Base-by-base conservation (phyloP, 2,113 vertebrate species). In the Sardina pilchardus region DNA sequence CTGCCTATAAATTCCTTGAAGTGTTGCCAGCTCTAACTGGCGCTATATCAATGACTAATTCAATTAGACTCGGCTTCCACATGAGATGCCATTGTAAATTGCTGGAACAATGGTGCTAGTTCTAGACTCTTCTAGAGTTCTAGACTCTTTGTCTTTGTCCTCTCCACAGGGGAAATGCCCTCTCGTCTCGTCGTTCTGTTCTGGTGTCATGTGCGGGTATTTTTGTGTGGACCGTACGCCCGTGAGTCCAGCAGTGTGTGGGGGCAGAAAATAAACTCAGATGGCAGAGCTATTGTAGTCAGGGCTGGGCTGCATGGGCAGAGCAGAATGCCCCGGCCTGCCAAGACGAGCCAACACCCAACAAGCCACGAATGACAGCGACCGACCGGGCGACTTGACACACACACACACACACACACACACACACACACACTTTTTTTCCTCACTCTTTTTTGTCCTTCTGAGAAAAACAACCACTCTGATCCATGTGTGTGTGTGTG, bases 351-450 rank as follows among this genome's bases (percentile, higher is more conserved):
- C 24, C 89, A 83, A 83, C 84, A 87, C 87, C 67, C 86, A 80
- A 26, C 45, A 78, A 84, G 85, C 90, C 88, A 84, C 89, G 83
- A 88, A 88, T 89, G 87, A 90, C 82, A 87, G 78, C 78, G 83
- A 88, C 85, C 30, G 81, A 87, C 85, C 87, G 85, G 83, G 81
- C 21, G 84, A 80, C 56, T 85, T n/a, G 71, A 87, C 85, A 82
- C 75, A 80, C 83, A 87, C 85, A 47, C 85, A 82, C 75, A 78
- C 83, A 87, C 85, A 45, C n/a, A n/a, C n/a, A n/a, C n/a, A n/a
- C n/a, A n/a, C n/a, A n/a, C 82, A 85, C 75, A 84, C 80, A 53
- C 85, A 78, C 24, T 36, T 56, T n/a, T 63, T 26, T 63, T 7
- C 56, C 56, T 26, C 24, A n/a, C 56, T 26, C 9, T n/a, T 24